A percentile compares a stretch with the other conserved stretches of the same genome.
Conservation (phyloP, 2,888 invertebrate genomes). For the Hypomecis atomaria region DNA sequence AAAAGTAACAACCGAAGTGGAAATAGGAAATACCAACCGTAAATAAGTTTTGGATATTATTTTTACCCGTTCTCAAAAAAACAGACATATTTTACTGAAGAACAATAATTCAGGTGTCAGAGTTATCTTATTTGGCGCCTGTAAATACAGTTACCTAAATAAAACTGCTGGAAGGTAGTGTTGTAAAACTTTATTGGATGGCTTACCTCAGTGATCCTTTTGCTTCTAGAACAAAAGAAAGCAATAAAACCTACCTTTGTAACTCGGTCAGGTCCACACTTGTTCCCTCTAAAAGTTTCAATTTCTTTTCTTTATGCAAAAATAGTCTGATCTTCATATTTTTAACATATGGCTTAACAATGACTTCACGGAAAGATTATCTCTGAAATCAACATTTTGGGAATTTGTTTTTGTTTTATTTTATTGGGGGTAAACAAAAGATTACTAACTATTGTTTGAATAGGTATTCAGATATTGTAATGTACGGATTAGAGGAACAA, state of each 20-base stretch:
- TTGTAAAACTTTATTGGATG: conserved; percentile 63
- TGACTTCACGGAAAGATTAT: conserved; percentile 52
- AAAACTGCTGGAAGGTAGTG: conserved; percentile 45
- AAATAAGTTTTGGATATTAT: too few relatives aligned
- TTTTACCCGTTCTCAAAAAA: too few relatives aligned
- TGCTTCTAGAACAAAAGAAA: conserved; percentile 32
- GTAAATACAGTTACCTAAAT: conserved; percentile 61
- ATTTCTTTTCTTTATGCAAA: conserved; percentile 7
- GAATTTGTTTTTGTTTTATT: conserved; percentile 35
- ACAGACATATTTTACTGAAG: too few relatives aligned
- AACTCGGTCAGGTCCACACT: conserved; percentile 51
- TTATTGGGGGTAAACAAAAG: conserved; percentile 60
- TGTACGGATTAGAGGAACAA: conserved; percentile 9
- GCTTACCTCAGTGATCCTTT: conserved; percentile 51
- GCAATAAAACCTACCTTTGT: conserved; percentile 25
- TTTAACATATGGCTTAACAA: conserved; percentile 35
- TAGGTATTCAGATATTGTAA: conserved; percentile 8
- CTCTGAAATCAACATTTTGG: conserved; percentile 19
- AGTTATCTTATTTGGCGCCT: conserved; percentile 36
- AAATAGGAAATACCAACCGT: too few relatives aligned
- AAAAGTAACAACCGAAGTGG: too few relatives aligned
- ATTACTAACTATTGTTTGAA: conserved; percentile 50
- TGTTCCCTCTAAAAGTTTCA: conserved; percentile 35
- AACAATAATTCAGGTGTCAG: conserved; percentile 35
- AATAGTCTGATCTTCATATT: conserved; percentile 23